These are phyloP conservation scores for Platichthys stellatus DNA, from an alignment of 2,113 vertebrate species.

Conservation along the genomic window DNA sequence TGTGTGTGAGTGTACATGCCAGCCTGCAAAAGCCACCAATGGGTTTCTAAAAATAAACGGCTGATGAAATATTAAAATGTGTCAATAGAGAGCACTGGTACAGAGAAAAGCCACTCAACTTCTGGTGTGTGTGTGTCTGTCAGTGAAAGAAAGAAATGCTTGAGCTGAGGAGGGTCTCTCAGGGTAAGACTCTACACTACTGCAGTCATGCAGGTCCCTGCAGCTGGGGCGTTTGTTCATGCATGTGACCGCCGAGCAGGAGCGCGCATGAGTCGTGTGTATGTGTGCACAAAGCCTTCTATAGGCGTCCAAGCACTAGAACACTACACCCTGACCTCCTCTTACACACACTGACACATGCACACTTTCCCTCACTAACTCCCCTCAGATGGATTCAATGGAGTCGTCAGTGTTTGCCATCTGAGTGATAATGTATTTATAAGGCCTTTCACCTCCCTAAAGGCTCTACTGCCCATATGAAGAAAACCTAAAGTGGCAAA, in stretches of 20 bases:
- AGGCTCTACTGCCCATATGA: constrained; percentile 49
- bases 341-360: constrained; percentile 8
- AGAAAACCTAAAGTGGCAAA: constrained; percentile 61
- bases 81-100: constrained; percentile 47
- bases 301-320: constrained; percentile 11
- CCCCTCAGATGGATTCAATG: constrained; percentile 55
- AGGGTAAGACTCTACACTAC: constrained; percentile 1
- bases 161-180: background rate
- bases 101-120: constrained; percentile 38
- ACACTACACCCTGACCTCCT: background rate
- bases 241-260: constrained; percentile 1
- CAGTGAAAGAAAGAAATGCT: constrained; percentile 5
- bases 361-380: background rate
- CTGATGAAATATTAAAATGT: constrained; percentile 69
- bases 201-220: constrained; percentile 23
- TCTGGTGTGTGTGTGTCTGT: background rate
- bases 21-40: constrained; percentile 1
- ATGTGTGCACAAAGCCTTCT: constrained; percentile 26
- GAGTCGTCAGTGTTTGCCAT: constrained; percentile 59
- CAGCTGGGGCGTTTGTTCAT: background rate
- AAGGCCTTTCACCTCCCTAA: constrained; percentile 54
- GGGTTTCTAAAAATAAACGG: constrained; percentile 46
- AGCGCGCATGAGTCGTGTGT: background rate
- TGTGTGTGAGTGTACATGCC: background rate
- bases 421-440: constrained; percentile 75